Evolutionary conservation across 1,140 invertebrate species (phyloP).

Genomic region (Diorhabda elongata): DNA sequence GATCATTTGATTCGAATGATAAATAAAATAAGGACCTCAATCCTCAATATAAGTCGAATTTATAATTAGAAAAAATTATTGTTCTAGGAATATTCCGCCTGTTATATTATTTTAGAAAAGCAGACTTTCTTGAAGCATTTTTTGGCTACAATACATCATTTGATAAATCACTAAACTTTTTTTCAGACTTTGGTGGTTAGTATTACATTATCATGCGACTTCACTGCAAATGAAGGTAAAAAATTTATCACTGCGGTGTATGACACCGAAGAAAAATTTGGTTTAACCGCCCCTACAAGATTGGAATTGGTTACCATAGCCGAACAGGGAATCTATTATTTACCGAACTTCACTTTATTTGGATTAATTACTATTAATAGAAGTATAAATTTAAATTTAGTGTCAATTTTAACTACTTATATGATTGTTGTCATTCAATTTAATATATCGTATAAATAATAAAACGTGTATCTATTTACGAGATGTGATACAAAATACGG

Average conservation of each 20-base stretch:
- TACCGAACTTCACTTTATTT: not conserved
- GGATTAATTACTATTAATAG: slow-evolving; percentile 10
- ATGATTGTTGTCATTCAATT: slow-evolving; percentile 13
- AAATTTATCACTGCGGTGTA: not conserved
- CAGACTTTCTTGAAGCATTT: too few species aligned
- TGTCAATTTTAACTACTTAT: slow-evolving; percentile 7
- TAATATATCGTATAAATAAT: not conserved
- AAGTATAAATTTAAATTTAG: not conserved
- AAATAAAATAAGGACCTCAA: too few species aligned
- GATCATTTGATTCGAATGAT: too few species aligned
- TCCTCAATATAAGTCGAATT: too few species aligned
- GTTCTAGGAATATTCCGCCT: too few species aligned
- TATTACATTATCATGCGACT: slow-evolving; percentile 5
- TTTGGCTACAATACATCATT: too few species aligned
- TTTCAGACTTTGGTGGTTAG: slow-evolving; percentile 4
- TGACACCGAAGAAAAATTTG: slow-evolving; percentile 4
- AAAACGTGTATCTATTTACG: too few species aligned
- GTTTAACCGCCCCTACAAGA: not conserved
- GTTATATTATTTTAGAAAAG: too few species aligned
- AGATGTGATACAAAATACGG: too few species aligned
- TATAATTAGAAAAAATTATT: too few species aligned
- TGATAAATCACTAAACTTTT: not conserved
- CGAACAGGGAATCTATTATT: slow-evolving; percentile 3
- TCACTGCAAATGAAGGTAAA: slow-evolving; percentile 3
- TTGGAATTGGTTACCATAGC: slow-evolving; percentile 6